Conservation (phyloP, 2,113 vertebrate species). For the Pluvialis apricaria region DNA sequence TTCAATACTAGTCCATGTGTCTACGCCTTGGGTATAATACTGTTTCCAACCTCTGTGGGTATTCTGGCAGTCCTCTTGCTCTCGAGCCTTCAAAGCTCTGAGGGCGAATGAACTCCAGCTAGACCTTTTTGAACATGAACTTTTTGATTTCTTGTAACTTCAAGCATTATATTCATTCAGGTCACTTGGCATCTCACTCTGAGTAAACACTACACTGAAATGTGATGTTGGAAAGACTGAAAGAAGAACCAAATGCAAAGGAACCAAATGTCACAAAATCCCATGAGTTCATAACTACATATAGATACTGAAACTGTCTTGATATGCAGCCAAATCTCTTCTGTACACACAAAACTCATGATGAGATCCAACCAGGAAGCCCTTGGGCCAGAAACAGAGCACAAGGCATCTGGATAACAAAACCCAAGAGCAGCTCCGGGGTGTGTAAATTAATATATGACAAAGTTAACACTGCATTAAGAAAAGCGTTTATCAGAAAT, state of each 20-base stretch:
- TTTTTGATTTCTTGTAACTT: background rate
- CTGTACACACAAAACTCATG: background rate
- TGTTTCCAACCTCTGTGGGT: fast-evolving
- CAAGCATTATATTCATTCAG: background rate
- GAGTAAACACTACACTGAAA: background rate
- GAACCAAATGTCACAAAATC: background rate
- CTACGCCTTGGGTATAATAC: background rate
- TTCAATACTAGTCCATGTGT: background rate
- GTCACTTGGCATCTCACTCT: background rate
- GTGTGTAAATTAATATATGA: background rate
- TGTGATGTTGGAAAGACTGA: background rate
- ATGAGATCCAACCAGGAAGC: background rate
- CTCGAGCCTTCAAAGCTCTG: background rate
- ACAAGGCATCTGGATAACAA: background rate
- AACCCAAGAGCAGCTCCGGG: background rate
- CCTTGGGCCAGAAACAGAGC: background rate
- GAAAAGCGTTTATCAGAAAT: background rate
- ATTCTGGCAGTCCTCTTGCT: background rate
- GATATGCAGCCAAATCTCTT: background rate
- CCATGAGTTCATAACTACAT: background rate
- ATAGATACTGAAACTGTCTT: background rate
- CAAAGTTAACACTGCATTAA: background rate
- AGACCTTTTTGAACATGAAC: background rate
- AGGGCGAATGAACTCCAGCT: background rate
- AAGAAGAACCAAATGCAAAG: background rate